phyloP scores from a whole-genome alignment of 2,797 vertebrate species.

The Carapus acus region DNA sequence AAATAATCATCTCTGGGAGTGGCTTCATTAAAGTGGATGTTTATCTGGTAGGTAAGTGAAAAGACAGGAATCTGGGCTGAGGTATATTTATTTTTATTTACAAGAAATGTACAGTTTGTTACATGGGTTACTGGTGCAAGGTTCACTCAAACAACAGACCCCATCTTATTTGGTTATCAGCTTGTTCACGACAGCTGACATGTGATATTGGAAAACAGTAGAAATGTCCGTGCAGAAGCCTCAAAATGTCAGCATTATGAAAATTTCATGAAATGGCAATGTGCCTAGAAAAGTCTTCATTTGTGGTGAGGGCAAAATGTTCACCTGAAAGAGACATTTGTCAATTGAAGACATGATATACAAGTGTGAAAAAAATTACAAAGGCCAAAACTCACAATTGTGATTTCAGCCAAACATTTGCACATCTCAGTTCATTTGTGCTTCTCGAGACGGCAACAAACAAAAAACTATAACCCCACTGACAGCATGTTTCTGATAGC shows the following conservation, averaged over 20 bases:
- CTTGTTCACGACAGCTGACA: conserved; percentile 30
- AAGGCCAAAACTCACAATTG: conserved; percentile 46
- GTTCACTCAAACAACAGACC: conserved; percentile 65
- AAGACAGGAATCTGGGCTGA: conserved; percentile 7
- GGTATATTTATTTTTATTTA: conserved; percentile 88
- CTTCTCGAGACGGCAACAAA: conserved; percentile 38
- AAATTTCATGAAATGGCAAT: conserved; percentile 32
- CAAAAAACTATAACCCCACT: conserved; percentile 31
- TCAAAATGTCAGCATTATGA: conserved; percentile 45
- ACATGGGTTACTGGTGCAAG: conserved; percentile 98
- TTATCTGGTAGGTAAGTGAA: conserved; percentile 18
- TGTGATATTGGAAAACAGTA: conserved; percentile 57
- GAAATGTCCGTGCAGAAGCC: conserved; percentile 45
- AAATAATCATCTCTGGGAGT: conserved; percentile 34
- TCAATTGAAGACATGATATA: conserved; percentile 37
- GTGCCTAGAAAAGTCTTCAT: conserved; percentile 27
- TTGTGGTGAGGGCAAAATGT: conserved; percentile 21
- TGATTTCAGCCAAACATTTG: conserved; percentile 27
- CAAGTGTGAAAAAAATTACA: conserved; percentile 21
- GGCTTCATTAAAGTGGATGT: conserved; percentile 23
- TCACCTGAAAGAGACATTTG: conserved; percentile 14
- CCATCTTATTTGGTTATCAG: conserved; percentile 44
- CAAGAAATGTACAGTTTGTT: conserved; percentile 99
- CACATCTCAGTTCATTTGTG: conserved; percentile 27
- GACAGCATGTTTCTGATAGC: conserved; percentile 24